Evolutionary conservation across 2,888 invertebrate species (phyloP).

Genomic region (Lordiphosa fenestrarum): DNA sequence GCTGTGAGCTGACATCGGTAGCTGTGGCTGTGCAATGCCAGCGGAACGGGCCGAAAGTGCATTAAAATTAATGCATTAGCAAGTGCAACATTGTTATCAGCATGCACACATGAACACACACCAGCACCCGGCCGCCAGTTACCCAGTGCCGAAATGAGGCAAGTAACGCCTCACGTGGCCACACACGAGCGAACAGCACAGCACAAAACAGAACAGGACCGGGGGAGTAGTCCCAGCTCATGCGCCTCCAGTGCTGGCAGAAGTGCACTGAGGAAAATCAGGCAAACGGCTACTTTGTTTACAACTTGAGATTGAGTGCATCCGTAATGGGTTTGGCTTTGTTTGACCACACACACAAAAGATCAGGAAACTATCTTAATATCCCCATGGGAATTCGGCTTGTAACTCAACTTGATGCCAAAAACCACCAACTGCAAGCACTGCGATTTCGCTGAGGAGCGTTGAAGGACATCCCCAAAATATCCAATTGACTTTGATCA

Average conservation of each 20-base stretch:
- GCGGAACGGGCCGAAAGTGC: constrained; percentile 52
- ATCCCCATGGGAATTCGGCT: too few relatives aligned
- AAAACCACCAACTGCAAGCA: too few relatives aligned
- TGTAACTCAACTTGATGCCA: too few relatives aligned
- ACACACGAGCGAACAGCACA: constrained; percentile 65
- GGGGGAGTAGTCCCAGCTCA: constrained; percentile 12
- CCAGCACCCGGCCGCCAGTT: constrained; percentile 27
- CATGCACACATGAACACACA: constrained; percentile 70
- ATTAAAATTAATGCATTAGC: constrained; percentile 72
- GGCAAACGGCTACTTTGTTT: too few relatives aligned
- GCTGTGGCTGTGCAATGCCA: background rate
- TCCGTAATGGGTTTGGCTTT: too few relatives aligned
- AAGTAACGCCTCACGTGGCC: constrained; percentile 55
- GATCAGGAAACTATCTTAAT: too few relatives aligned
- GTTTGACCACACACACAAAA: too few relatives aligned
- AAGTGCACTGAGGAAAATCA: background rate
- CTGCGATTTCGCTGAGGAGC: too few relatives aligned
- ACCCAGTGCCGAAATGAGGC: background rate
- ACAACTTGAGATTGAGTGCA: too few relatives aligned
- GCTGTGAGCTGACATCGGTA: constrained; percentile 31
- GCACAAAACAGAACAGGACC: constrained; percentile 13
- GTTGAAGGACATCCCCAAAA: too few relatives aligned
- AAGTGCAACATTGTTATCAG: constrained; percentile 75
- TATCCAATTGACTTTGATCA: too few relatives aligned
- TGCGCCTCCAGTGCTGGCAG: constrained; percentile 13